phyloP scores from a whole-genome alignment of 1,140 invertebrate species.

The Lepidurus arcticus region DNA sequence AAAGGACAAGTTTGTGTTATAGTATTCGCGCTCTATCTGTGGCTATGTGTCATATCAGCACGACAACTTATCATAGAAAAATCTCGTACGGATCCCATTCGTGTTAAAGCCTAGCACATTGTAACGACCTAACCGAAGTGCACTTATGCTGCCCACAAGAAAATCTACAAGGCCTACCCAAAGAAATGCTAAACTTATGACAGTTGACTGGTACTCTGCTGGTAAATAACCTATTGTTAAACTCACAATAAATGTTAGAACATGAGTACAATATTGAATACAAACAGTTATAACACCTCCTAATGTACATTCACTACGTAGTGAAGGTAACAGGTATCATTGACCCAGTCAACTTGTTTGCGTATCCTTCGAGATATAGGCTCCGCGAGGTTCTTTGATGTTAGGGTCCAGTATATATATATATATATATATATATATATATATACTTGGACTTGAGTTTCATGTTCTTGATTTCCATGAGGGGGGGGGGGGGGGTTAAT shows the following conservation, averaged over 20 bases:
- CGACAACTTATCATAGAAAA: conserved; percentile 8
- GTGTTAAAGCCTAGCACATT: not conserved
- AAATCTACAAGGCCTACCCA: too few relatives aligned
- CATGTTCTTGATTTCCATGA: too few relatives aligned
- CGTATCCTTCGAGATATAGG: conserved; percentile 47
- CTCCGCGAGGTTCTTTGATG: conserved; percentile 45
- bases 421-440: too few relatives aligned
- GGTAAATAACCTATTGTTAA: too few relatives aligned
- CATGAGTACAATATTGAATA: too few relatives aligned
- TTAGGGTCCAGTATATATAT: too few relatives aligned
- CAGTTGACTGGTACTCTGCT: too few relatives aligned
- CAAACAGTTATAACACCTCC: not conserved
- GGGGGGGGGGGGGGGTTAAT: not conserved
- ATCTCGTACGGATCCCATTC: not conserved
- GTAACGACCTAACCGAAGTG: not conserved
- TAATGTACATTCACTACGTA: too few relatives aligned
- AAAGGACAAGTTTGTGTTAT: not conserved
- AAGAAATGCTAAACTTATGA: too few relatives aligned
- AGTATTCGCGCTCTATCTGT: not conserved
- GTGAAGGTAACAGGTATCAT: conserved; percentile 38
- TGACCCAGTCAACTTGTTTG: conserved; percentile 45
- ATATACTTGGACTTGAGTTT: conserved; percentile 36
- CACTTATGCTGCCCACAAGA: too few relatives aligned
- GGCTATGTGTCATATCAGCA: not conserved
- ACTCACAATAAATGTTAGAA: too few relatives aligned